These are phyloP conservation scores for Aphis gossypii DNA, from an alignment of 1,140 invertebrate genomes.

Conservation along the genomic window DNA sequence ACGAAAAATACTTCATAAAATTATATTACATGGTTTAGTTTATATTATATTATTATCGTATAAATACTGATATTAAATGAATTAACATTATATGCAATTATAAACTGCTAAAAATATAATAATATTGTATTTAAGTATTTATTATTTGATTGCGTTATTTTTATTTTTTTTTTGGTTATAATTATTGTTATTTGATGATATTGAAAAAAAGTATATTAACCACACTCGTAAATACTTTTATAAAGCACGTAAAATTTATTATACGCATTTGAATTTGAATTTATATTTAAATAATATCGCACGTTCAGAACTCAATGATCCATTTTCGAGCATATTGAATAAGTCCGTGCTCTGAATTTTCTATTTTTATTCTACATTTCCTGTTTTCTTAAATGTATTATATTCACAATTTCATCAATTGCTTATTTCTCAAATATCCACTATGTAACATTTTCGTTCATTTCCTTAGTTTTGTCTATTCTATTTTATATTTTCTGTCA, in stretches of 20 bases:
- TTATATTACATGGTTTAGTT: background rate
- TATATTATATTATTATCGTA: background rate
- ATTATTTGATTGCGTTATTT: background rate
- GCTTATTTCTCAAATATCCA: background rate
- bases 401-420: background rate
- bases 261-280: background rate
- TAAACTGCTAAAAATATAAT: background rate
- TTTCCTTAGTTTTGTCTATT: background rate
- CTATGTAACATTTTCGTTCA: background rate
- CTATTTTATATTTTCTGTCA: background rate
- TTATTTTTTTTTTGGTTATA: background rate
- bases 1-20: background rate
- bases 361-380: background rate
- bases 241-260: background rate
- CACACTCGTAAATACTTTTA: background rate
- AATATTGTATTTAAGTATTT: background rate
- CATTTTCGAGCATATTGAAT: background rate
- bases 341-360: background rate
- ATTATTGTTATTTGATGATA: background rate
- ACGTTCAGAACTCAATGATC: background rate
- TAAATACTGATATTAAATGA: background rate
- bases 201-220: background rate
- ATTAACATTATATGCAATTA: background rate
- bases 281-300: background rate
- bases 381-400: too few species aligned